Evolutionary conservation across 2,113 vertebrate species (phyloP).

Genomic region (Apodemus sylvaticus): DNA sequence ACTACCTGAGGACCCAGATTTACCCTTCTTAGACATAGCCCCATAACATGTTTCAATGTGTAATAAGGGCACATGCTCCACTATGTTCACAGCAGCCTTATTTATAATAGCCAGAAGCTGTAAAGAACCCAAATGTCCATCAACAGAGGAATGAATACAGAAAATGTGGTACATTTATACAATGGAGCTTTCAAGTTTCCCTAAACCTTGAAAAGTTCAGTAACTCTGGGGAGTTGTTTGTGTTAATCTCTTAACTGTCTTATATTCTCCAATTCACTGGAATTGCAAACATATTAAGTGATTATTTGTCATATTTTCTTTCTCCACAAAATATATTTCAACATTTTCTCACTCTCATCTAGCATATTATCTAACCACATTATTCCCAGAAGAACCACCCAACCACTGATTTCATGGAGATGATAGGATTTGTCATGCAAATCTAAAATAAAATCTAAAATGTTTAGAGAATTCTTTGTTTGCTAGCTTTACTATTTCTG

Average conservation of each 20-base stretch:
- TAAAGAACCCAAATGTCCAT: no score
- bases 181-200: no score
- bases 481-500: not conserved
- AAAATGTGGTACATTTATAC: no score
- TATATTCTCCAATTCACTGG: slow-evolving; percentile 22
- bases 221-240: slow-evolving; percentile 27
- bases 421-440: not conserved
- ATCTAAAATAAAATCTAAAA: no score
- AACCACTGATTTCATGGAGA: not conserved
- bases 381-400: slow-evolving; percentile 20
- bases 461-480: not conserved
- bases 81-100: no score
- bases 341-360: not conserved
- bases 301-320: not conserved
- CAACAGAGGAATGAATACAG: no score
- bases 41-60: no score
- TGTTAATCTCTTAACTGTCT: slow-evolving; percentile 32
- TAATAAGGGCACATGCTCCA: no score
- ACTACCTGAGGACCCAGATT: no score
- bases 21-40: no score
- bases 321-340: slow-evolving; percentile 31
- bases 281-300: slow-evolving; percentile 24
- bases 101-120: no score
- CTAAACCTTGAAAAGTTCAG: not conserved
- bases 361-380: not conserved